These are phyloP conservation scores for Scolopax rusticola DNA, from an alignment of 2,797 vertebrate species.

Conservation along the genomic window DNA sequence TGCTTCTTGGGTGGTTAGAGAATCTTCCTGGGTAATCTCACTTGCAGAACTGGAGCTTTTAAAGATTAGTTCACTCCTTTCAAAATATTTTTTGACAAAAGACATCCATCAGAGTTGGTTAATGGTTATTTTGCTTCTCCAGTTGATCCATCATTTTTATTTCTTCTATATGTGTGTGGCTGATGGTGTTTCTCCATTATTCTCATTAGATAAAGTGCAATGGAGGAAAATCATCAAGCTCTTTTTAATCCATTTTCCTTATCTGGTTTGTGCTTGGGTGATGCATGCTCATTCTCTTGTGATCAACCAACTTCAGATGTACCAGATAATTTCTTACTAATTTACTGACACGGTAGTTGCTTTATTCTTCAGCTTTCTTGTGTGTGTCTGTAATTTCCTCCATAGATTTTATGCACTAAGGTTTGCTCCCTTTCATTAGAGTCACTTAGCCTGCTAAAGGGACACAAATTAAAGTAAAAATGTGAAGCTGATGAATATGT, in stretches of 20 bases:
- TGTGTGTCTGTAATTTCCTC: conserved; percentile 29
- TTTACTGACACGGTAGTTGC: background rate
- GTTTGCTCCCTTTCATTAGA: conserved; percentile 50
- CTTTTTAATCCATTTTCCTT: background rate
- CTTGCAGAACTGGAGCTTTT: background rate
- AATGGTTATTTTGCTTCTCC: background rate
- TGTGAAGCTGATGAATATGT: conserved; percentile 37
- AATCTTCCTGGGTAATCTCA: background rate
- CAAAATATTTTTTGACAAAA: background rate
- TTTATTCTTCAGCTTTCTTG: conserved; percentile 38
- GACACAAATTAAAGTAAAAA: conserved; percentile 61
- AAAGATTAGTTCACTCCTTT: background rate
- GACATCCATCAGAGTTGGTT: background rate
- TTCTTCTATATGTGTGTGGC: background rate
- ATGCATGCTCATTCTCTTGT: background rate
- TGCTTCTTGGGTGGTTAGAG: background rate
- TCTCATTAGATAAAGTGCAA: background rate
- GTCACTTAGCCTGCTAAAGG: conserved; percentile 44
- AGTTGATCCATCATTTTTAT: background rate
- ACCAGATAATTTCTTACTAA: background rate
- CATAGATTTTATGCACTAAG: background rate
- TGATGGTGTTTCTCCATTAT: background rate
- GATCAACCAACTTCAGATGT: background rate
- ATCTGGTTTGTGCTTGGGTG: background rate
- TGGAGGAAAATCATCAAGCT: background rate